Base-by-base conservation (phyloP, 2,888 invertebrate genomes). In the Patella ulyssiponensis region DNA sequence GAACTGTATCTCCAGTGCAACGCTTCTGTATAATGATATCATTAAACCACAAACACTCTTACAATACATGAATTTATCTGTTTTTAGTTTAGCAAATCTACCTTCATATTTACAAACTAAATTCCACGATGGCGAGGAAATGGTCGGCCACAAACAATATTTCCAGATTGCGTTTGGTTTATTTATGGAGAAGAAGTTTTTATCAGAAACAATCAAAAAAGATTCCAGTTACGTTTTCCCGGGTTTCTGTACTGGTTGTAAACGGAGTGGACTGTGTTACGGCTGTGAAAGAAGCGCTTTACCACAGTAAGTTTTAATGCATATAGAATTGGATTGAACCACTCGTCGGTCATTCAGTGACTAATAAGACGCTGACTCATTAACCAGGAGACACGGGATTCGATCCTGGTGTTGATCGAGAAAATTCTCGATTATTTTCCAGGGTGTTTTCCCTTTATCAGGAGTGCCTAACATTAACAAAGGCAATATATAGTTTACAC, bases 241-340 rank as follows among this genome's bases (percentile, higher is more conserved):
- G 1, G 88, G 88, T 0, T 87, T 87, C 81, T 89, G 88, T 78
- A 76, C 81, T 5, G 89, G 90, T 1, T 87, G 88, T 81, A 81
- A 80, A 33, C 79, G 87, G 7, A 81, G 82, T 20, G 88, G 87
- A 5, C 80, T 89, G 7, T 90, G 90, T 76, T 89, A 89, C 79
- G 89, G 89, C 7, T 90, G 90, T 84, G 88, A 86, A n/a, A 81
- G 86, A 69, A 86, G 84, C 71, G 74, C 85, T 0, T 82, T 83
- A 64, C 85, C 86, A 17, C 90, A 90, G 90, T 90, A 84, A 84
- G 87, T 82, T 44, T 44, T 33, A 4, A 52, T 69, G 23, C 20
- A 20, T 12, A 64, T 9, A 7, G 9, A 20, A 20, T 64, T 1
- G 1, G 7, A 64, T 64, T 64, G 64, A 23, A 20, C 20, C 5